Base-by-base conservation (phyloP, 1,140 invertebrate genomes). In the Panagrolaimus sp. region DNA sequence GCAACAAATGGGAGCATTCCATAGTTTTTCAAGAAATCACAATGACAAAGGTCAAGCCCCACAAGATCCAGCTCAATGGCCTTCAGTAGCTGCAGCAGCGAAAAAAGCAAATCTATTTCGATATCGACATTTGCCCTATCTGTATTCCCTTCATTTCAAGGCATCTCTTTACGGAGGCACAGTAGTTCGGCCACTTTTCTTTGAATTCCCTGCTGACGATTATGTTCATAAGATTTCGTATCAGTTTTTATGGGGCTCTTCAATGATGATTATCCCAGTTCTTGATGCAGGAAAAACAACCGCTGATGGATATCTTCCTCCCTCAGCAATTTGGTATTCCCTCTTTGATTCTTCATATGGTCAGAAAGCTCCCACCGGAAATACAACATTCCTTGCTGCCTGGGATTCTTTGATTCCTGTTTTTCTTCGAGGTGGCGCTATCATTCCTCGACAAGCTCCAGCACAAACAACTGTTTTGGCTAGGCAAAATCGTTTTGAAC, bases 11-110 rank as follows among this genome's bases (percentile, higher is more conserved):
- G 78, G 84, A 11, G 83, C 84, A 16, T 86, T 85, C 68, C 85
- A 85, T 71, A 74, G 83, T 13, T 93, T 93, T 84, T 88, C 90
- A 1, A 44, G 72, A 46, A 78, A 78, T 51, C 76, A 78, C 68
- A 78, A 78, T 62, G 57, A 67, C 16, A 67, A 53, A 11, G 68
- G 65, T 31, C 16, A 42, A n/a, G 48, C 65, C 0, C 68, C 74
- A 25, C 78, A 80, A 67, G 78, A 80, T 66, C 78, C 78, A 11
- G 73, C 78, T 7, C 48, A 68, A 45, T 79, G 78, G 78, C 76
- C 78, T 1, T 46, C 69, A 9, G 78, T 80, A 7, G 74, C 78
- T 31, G 68, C 62, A 11, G 79, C 78, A 13, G 70, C 79, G 5
- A 79, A 70, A 23, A 65, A 74, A 61, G 79, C 78, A 0, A 76